Evolutionary conservation across 2,113 vertebrate species (phyloP).

Genomic region (Forbesichthys agassizii): DNA sequence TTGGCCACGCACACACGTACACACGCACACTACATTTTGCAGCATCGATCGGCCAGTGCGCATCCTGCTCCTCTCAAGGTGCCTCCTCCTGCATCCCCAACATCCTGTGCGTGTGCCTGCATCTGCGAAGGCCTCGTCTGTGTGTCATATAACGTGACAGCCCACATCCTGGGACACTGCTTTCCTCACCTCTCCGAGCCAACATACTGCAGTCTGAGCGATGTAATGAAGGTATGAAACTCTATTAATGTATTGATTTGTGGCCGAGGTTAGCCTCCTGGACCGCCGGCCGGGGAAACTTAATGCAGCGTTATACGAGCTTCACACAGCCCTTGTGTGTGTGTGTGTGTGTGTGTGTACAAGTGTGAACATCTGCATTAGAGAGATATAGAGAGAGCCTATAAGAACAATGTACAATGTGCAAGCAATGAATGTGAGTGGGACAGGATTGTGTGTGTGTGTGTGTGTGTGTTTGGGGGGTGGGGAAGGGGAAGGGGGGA

Average conservation of each 20-base stretch:
- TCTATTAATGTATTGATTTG: slow-evolving; percentile 54
- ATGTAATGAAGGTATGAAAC: slow-evolving; percentile 39
- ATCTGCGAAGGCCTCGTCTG: slow-evolving; percentile 17
- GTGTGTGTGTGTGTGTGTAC: slow-evolving; percentile 4
- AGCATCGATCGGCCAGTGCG: slow-evolving; percentile 45
- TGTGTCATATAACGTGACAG: slow-evolving; percentile 27
- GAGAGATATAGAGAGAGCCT: not conserved
- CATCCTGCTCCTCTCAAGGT: slow-evolving; percentile 35
- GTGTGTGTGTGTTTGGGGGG: not conserved
- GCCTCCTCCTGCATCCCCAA: slow-evolving; percentile 26
- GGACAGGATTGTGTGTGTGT: not conserved
- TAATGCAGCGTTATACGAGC: slow-evolving; percentile 48
- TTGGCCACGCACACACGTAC: slow-evolving; percentile 6
- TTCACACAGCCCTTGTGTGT: not conserved
- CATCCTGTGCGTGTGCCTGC: slow-evolving; percentile 21
- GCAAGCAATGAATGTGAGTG: not conserved
- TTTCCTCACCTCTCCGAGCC: slow-evolving; percentile 26
- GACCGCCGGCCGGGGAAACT: slow-evolving; percentile 8
- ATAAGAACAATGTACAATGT: slow-evolving; percentile 34
- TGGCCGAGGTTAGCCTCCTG: slow-evolving; percentile 29
- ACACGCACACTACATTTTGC: slow-evolving; percentile 29
- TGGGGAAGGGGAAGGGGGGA: not conserved
- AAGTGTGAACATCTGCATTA: slow-evolving; percentile 30
- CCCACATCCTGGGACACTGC: slow-evolving; percentile 19
- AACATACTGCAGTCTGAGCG: slow-evolving; percentile 25